These are phyloP conservation scores for Perognathus longimembris DNA, from an alignment of 2,113 vertebrate species.

Conservation along the genomic window DNA sequence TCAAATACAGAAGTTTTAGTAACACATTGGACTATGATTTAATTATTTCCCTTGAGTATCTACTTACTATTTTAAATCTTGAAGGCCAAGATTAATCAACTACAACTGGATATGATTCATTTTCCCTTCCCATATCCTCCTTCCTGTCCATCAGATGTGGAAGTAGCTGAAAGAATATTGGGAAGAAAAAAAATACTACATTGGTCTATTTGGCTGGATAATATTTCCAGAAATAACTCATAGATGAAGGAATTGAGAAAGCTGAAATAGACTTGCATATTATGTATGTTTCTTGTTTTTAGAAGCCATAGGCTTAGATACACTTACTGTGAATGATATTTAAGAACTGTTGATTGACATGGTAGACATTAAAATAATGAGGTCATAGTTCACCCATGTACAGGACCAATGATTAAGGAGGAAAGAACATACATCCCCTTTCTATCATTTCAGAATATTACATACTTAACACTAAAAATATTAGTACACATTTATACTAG, in stretches of 20 bases:
- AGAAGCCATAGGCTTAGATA: neutral
- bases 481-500: constrained; percentile 48
- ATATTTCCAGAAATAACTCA: constrained; percentile 39
- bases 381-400: constrained; percentile 36
- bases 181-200: neutral
- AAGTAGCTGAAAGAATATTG: neutral
- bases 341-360: constrained; percentile 20
- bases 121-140: neutral
- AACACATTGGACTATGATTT: constrained; percentile 68
- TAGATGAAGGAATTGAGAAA: neutral
- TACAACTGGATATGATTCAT: too few relatives aligned
- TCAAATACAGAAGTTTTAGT: constrained; percentile 73
- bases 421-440: constrained; percentile 41
- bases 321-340: neutral
- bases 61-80: constrained; percentile 75
- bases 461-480: constrained; percentile 63
- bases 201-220: neutral
- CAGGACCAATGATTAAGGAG: constrained; percentile 76
- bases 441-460: constrained; percentile 68
- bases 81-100: neutral
- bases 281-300: constrained; percentile 59
- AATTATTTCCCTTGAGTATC: constrained; percentile 79
- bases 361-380: constrained; percentile 22
- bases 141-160: neutral
- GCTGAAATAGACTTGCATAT: constrained; percentile 62